Evolutionary conservation across 2,888 invertebrate genomes (phyloP).

Genomic region (Euproctis similis): DNA sequence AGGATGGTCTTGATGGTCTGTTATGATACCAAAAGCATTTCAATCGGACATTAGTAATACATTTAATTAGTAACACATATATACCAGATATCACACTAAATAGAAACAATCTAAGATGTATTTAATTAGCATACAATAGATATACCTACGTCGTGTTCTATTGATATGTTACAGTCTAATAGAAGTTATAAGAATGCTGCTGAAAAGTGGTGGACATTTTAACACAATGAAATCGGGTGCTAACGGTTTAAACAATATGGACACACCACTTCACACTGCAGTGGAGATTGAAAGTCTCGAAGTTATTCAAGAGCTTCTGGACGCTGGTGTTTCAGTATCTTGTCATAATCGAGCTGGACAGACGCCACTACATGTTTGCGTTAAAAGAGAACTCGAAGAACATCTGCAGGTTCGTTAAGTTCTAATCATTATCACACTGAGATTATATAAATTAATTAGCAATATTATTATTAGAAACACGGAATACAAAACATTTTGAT

Average conservation of each 20-base stretch:
- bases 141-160: neutral
- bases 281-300: conserved; percentile 58
- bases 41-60: too few species aligned
- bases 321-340: conserved; percentile 52
- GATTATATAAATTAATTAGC: too few species aligned
- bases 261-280: conserved; percentile 72
- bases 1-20: too few species aligned
- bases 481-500: too few species aligned
- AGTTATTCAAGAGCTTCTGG: conserved; percentile 54
- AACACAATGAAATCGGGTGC: conserved; percentile 29
- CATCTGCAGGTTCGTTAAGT: conserved; percentile 55
- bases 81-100: too few species aligned
- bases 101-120: too few species aligned
- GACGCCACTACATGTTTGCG: conserved; percentile 71
- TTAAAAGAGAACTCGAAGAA: conserved; percentile 54
- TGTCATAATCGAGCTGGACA: conserved; percentile 57
- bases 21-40: too few species aligned
- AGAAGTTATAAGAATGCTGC: conserved; percentile 41
- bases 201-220: conserved; percentile 38
- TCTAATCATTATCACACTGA: too few species aligned
- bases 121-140: too few species aligned
- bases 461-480: too few species aligned
- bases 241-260: conserved; percentile 22
- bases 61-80: too few species aligned
- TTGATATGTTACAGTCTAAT: conserved; percentile 38